Evolutionary conservation across 2,113 vertebrate species (phyloP), one percentile per base, ranked within the genome.

Genomic region (Ophthalmolycus amberensis): DNA sequence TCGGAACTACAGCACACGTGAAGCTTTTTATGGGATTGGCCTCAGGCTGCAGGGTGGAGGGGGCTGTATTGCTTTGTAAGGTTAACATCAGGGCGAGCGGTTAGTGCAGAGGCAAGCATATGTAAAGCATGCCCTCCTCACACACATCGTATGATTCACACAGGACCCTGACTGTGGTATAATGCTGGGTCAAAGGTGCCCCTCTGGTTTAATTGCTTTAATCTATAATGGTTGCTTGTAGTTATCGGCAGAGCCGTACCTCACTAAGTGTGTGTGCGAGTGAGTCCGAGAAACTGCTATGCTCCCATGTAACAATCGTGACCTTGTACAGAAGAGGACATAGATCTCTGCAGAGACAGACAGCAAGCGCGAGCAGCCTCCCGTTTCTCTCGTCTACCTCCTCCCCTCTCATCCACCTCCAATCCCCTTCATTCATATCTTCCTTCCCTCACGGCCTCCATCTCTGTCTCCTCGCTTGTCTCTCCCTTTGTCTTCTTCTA

Each of bases 151-250:
- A 82, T 90, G 84, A 93, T 91, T 91, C 87, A 84, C 90, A 90
- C 81, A 79, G 75, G 83, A 91, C 82, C 88, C 84, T 71, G 85
- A 75, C 88, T 77, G 42, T 58, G 80, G 86, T 81, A 87, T 91
- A 90, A 89, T 84, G 87, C 60, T 27, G 73, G 94, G 92, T 91
- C 88, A 94, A 90, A 94, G 93, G 93, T 93, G 25, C 83, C 65
- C 62, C 68, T 82, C 80, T 87, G 80, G 78, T 93, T 93, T 94
- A 94, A 95, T 95, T 93, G 92, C 89, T 92, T 92, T 86, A 92
- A 95, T 94, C 93, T 84, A 90, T 94, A 94, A 93, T 83, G 92
- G 85, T 88, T 90, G 87, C 93, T 93, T 93, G 90, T 92, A 89
- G 88, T 86, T 94, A 93, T 93, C 84, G 92, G 88, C 91, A 94